Percentiles rank a stretch among this genome's conserved stretches.
Evolutionary conservation across 2,797 vertebrate species (phyloP).

Genomic region (Amniataba percoides): DNA sequence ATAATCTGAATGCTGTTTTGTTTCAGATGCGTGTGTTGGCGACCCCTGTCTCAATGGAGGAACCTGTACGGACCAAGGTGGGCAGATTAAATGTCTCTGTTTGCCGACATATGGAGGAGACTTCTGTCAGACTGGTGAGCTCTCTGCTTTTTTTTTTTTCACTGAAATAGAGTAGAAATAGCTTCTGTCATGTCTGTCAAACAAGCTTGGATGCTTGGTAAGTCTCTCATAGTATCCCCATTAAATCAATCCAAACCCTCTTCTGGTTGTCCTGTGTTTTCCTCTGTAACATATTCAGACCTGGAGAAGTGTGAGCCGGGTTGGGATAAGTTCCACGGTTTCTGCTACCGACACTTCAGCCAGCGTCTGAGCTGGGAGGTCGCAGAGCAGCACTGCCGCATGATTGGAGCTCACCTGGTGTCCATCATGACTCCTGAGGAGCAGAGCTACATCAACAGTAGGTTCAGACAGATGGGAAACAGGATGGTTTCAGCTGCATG

Average conservation of each 20-base stretch:
- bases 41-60: constrained; percentile 95
- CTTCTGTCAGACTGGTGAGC: constrained; percentile 90
- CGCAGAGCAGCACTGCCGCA: constrained; percentile 91
- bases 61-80: constrained; percentile 88
- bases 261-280: background rate
- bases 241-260: background rate
- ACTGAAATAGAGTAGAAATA: too few species aligned
- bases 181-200: background rate
- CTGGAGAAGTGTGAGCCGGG: constrained; percentile 87
- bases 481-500: background rate
- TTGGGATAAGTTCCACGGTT: constrained; percentile 95
- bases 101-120: constrained; percentile 92
- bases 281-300: constrained; percentile 78
- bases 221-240: background rate
- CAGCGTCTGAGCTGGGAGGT: constrained; percentile 94
- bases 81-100: constrained; percentile 88
- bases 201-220: background rate
- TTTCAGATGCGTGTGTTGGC: constrained; percentile 90
- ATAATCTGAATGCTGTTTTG: constrained; percentile 47
- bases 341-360: constrained; percentile 93
- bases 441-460: constrained; percentile 94
- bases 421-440: constrained; percentile 94
- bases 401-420: constrained; percentile 90
- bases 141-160: background rate
- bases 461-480: background rate